These are phyloP conservation scores for Leucozona laternaria DNA, from an alignment of 2,888 invertebrate genomes.

Conservation along the genomic window DNA sequence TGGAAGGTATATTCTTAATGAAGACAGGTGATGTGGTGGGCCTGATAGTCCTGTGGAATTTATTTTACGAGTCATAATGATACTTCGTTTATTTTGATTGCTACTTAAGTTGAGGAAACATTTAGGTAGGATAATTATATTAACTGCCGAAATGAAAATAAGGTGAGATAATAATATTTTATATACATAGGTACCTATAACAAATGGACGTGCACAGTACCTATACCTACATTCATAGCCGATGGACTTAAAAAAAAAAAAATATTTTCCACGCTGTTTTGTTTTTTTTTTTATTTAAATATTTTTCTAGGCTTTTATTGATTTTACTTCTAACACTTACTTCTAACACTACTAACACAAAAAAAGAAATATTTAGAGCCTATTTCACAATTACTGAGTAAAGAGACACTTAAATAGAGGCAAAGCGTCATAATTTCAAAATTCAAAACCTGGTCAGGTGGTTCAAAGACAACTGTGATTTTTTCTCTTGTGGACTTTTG, in stretches of 20 bases:
- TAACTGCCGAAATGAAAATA: not conserved
- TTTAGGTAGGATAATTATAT: constrained; percentile 10
- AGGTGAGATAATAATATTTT: constrained; percentile 13
- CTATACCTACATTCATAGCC: not conserved
- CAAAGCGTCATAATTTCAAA: too few species aligned
- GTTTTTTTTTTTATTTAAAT: too few species aligned
- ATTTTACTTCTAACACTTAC: too few species aligned
- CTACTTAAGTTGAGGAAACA: constrained; percentile 12
- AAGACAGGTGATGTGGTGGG: constrained; percentile 29
- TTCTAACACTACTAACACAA: too few species aligned
- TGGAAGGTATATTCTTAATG: constrained; percentile 46
- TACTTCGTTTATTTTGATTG: constrained; percentile 37
- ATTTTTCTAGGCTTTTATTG: too few species aligned
- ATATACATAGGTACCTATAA: not conserved
- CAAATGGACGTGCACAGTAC: not conserved
- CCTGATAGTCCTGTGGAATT: constrained; percentile 27
- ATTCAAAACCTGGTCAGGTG: too few species aligned
- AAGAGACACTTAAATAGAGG: too few species aligned
- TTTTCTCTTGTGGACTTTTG: too few species aligned
- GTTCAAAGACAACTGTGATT: too few species aligned
- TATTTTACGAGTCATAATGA: constrained; percentile 34
- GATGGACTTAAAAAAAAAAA: not conserved
- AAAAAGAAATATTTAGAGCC: too few species aligned
- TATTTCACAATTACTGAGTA: too few species aligned
- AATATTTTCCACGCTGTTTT: too few species aligned